Base-by-base conservation (phyloP, 2,888 invertebrate genomes). In the Callosobruchus maculatus region DNA sequence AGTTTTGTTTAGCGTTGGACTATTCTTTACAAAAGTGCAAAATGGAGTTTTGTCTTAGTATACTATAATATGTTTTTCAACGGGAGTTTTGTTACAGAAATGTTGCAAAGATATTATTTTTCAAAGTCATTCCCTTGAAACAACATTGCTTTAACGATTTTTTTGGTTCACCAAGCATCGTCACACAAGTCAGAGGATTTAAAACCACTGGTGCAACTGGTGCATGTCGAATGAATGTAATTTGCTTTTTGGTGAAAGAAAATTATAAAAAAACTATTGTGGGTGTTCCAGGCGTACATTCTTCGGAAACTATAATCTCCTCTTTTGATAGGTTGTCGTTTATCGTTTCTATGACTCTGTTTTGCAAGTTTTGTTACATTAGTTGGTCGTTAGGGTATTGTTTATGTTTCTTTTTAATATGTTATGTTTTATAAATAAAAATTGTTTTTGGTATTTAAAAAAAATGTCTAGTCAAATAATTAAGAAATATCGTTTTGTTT, bases 401-500 rank as follows among this genome's bases (percentile, higher is more conserved):
- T 3, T 67, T 72, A n/a, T n/a, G 30, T 30, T 30, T 9, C 5
- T 49, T 49, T 49, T 49, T 49, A 13, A 18, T 49, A 49, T 13
- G 49, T 49, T 49, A 70, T 74, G 21, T 30, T 72, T 76, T 70
- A 67, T 70, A 74, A 49, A 66, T 70, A 67, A 72, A 70, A 73
- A 68, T 22, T 71, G 73, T 69, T 67, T 67, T n/a, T 72, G 20
- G 66, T 68, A 67, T 72, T 67, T 22, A 21, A 9, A 67, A n/a
- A 67, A 68, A 68, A 21, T 68, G 7, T 68, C 49, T 77, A 76
- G 75, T 77, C 73, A 74, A 74, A 72, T 75, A 66, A 73, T 68
- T 73, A 70, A 20, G 73, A 71, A 72, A 70, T 71, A 74, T 78
- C 74, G 49, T 74, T 72, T 74, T 74, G 74, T 68, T 74, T 69